A percentile compares a stretch with the other conserved stretches of the same genome.
phyloP scores from a whole-genome alignment of 1,140 invertebrate species.

The Globodera ellingtonae region DNA sequence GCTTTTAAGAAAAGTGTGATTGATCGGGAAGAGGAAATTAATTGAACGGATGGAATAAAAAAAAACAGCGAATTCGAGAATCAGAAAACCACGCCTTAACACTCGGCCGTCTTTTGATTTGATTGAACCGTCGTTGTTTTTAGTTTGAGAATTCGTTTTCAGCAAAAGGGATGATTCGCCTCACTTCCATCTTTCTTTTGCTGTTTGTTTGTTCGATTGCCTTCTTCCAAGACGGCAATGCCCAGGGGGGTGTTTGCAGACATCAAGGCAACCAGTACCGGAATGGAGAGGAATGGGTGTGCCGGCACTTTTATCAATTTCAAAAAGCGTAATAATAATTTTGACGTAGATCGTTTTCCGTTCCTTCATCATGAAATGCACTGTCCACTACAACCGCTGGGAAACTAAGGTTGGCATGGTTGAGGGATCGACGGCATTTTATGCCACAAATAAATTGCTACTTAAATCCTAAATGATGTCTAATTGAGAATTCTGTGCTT shows the following conservation, averaged over 20 bases:
- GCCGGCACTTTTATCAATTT: constrained; percentile 6
- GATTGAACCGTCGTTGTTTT: too few relatives aligned
- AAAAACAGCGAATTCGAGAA: too few relatives aligned
- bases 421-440: background rate
- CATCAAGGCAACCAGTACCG: constrained; percentile 26
- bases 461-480: background rate
- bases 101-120: too few relatives aligned
- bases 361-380: constrained; percentile 37
- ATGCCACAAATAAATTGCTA: background rate
- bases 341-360: background rate
- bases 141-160: too few relatives aligned
- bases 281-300: constrained; percentile 33
- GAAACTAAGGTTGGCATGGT: constrained; percentile 19
- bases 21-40: too few relatives aligned
- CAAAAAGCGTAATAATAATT: background rate
- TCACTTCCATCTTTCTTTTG: background rate
- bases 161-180: too few relatives aligned
- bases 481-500: background rate
- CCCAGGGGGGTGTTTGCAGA: constrained; percentile 6
- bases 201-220: background rate
- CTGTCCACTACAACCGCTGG: constrained; percentile 29
- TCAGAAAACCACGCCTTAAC: too few relatives aligned
- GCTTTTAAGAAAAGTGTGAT: too few relatives aligned
- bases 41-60: too few relatives aligned
- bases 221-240: background rate